These are phyloP conservation scores for Himantopus leucocephalus DNA, from an alignment of 2,113 vertebrate species.

Conservation along the genomic window DNA sequence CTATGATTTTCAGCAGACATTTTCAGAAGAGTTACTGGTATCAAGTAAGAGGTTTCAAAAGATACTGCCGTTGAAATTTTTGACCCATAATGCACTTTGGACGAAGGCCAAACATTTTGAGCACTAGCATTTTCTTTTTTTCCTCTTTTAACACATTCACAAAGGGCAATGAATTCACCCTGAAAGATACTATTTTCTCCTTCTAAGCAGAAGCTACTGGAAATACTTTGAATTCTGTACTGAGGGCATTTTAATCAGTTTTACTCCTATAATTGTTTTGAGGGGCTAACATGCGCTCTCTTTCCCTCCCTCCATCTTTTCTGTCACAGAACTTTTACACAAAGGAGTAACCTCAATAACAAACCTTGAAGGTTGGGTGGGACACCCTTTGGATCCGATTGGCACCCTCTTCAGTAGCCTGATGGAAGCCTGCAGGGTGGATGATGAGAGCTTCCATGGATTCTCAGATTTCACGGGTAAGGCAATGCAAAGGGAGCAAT, in stretches of 20 bases:
- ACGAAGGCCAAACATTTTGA: too few species aligned
- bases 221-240: not conserved
- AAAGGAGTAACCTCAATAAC: slow-evolving; percentile 88
- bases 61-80: not conserved
- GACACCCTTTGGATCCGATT: slow-evolving; percentile 90
- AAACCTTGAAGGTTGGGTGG: slow-evolving; percentile 92
- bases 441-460: slow-evolving; percentile 77
- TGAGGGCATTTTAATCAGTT: not conserved
- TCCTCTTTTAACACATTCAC: not conserved
- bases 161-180: not conserved
- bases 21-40: not conserved
- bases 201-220: not conserved
- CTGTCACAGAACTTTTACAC: slow-evolving; percentile 81
- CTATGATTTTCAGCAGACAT: not conserved
- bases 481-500: not conserved
- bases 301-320: not conserved
- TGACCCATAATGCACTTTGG: not conserved
- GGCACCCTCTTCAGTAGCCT: slow-evolving; percentile 90
- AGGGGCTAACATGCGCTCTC: not conserved
- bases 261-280: not conserved
- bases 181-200: not conserved
- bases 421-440: slow-evolving; percentile 81
- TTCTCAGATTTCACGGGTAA: slow-evolving; percentile 83
- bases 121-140: not conserved
- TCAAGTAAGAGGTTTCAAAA: not conserved